Conservation (phyloP, 2,113 vertebrate genomes). For the Lichenostomus cassidix region DNA sequence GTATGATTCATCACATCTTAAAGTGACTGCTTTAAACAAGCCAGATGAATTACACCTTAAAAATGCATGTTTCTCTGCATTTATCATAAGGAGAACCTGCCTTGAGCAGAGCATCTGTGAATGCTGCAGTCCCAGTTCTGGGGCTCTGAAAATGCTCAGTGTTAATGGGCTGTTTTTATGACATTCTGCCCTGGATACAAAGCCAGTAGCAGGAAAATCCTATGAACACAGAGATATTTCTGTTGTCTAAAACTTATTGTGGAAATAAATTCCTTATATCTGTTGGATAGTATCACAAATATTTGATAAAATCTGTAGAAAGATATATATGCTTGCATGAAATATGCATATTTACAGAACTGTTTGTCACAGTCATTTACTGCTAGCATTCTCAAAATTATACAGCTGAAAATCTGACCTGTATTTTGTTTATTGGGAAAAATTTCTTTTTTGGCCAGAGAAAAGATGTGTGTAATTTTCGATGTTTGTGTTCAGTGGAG, state of each 20-base stretch:
- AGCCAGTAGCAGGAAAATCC: neutral
- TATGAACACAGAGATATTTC: neutral
- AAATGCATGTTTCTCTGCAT: neutral
- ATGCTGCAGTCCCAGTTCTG: neutral
- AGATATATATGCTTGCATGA: neutral
- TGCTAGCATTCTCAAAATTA: neutral
- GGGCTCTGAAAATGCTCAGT: neutral
- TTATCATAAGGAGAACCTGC: neutral
- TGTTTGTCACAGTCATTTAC: neutral
- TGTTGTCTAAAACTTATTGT: neutral
- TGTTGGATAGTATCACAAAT: neutral
- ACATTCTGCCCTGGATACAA: neutral
- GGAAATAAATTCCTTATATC: neutral
- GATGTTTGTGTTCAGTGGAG: neutral
- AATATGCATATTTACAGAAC: neutral
- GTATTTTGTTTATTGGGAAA: neutral
- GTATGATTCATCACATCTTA: constrained; percentile 22
- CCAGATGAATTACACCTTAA: constrained; percentile 10
- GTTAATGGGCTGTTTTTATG: neutral
- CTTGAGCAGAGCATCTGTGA: neutral
- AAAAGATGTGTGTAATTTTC: neutral
- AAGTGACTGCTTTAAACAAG: constrained; percentile 25
- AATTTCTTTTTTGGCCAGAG: neutral
- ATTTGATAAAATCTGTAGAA: neutral
- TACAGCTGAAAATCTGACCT: neutral